phyloP scores from a whole-genome alignment of 2,888 invertebrate genomes.

The Ernsta delagoae region DNA sequence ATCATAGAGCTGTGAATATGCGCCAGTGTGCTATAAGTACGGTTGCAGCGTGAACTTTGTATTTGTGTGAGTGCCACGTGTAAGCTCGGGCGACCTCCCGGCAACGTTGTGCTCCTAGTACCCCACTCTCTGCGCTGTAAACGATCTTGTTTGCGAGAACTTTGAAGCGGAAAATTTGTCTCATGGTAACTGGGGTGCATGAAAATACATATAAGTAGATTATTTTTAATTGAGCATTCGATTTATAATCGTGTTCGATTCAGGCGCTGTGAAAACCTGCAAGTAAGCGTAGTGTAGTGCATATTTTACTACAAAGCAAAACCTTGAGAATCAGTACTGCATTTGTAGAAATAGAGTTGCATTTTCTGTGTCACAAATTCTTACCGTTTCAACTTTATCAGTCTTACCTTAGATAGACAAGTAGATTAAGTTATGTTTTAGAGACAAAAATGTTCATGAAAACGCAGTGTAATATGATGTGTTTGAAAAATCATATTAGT shows the following conservation, averaged over 20 bases:
- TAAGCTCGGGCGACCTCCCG: constrained; percentile 46
- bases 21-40: constrained; percentile 53
- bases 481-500: background rate
- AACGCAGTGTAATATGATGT: background rate
- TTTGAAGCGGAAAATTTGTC: constrained; percentile 47
- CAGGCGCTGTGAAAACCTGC: background rate
- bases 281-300: background rate
- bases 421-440: background rate
- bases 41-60: constrained; percentile 29
- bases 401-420: too few species aligned
- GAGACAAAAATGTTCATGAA: background rate
- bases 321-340: background rate
- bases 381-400: too few species aligned
- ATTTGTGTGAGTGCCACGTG: constrained; percentile 64
- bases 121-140: constrained; percentile 52
- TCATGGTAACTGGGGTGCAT: constrained; percentile 43
- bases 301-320: constrained; percentile 1
- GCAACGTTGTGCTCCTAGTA: constrained; percentile 50
- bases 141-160: constrained; percentile 52
- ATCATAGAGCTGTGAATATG: constrained; percentile 66
- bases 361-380: background rate
- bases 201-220: constrained; percentile 42
- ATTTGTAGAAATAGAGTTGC: background rate
- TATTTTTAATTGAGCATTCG: constrained; percentile 39
- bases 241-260: constrained; percentile 10